Evolutionary conservation across 2,888 invertebrate species (phyloP).

Genomic region (Tachina grossa): DNA sequence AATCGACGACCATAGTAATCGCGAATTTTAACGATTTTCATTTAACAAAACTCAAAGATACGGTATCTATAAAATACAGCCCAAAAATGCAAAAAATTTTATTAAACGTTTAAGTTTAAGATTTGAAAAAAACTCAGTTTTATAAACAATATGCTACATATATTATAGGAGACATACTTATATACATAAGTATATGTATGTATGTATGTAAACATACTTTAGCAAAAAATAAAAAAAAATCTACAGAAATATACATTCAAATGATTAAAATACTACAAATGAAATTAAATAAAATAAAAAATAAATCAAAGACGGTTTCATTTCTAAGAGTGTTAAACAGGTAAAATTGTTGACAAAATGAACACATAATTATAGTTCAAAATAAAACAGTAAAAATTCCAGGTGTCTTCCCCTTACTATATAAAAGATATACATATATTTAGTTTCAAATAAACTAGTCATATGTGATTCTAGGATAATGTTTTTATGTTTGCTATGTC

Average conservation of each 20-base stretch:
- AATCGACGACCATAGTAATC: too few species aligned
- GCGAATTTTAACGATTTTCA: too few species aligned
- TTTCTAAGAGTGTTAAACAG: not conserved
- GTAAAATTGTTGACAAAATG: not conserved
- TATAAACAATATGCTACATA: slow-evolving; percentile 14
- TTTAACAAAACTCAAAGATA: too few species aligned
- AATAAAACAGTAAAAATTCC: too few species aligned
- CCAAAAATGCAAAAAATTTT: not conserved
- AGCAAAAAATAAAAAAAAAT: slow-evolving; percentile 14
- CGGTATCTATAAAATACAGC: too few species aligned
- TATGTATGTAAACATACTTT: not conserved
- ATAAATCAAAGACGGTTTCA: not conserved
- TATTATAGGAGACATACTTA: not conserved
- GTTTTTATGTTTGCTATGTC: too few species aligned
- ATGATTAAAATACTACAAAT: slow-evolving; percentile 22
- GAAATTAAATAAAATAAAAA: slow-evolving; percentile 4
- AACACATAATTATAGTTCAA: too few species aligned
- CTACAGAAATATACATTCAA: slow-evolving; percentile 31
- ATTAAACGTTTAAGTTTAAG: slow-evolving; percentile 32
- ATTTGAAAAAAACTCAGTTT: slow-evolving; percentile 12
- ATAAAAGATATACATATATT: too few species aligned
- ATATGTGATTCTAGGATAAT: too few species aligned
- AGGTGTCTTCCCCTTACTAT: too few species aligned
- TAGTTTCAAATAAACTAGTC: too few species aligned
- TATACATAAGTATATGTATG: not conserved